These are phyloP conservation scores for Cosmia trapezina DNA, from an alignment of 2,888 invertebrate genomes.

Conservation along the genomic window DNA sequence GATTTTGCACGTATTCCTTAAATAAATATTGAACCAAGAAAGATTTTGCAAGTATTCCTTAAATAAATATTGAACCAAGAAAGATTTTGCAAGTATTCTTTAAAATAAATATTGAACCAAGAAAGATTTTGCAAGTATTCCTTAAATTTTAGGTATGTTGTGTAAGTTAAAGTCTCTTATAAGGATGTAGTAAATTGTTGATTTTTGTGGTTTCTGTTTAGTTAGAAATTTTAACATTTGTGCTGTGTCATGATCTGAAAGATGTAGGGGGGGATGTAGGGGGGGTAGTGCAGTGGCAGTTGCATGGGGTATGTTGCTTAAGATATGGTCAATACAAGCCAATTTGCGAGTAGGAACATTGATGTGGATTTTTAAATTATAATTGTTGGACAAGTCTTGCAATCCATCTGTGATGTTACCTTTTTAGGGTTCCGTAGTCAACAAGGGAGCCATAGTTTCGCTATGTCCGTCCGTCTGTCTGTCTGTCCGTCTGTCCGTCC, in stretches of 20 bases:
- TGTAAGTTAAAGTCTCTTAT: neutral
- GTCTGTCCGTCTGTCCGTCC: too few species aligned
- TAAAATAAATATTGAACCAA: too few species aligned
- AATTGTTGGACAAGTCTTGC: neutral
- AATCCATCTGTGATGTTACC: neutral
- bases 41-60: too few species aligned
- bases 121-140: too few species aligned
- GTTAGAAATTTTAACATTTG: neutral
- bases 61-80: too few species aligned
- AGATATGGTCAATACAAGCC: conserved; percentile 17
- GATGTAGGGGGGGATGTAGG: too few species aligned
- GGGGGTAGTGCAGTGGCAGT: conserved; percentile 10
- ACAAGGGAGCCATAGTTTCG: too few species aligned
- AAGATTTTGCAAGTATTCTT: too few species aligned
- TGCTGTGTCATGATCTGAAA: conserved; percentile 19
- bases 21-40: too few species aligned
- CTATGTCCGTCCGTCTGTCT: too few species aligned
- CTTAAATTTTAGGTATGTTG: neutral
- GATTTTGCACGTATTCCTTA: too few species aligned
- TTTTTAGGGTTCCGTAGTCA: too few species aligned
- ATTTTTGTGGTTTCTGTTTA: neutral
- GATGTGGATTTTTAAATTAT: conserved; percentile 16
- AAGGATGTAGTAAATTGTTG: neutral
- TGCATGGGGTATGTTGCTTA: conserved; percentile 23
- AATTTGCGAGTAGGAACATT: conserved; percentile 2